Percentiles rank a stretch among this genome's conserved stretches.
These are phyloP conservation scores for Ceratoteleas bidentatus DNA, from an alignment of 1,140 invertebrate genomes.

Conservation along the genomic window DNA sequence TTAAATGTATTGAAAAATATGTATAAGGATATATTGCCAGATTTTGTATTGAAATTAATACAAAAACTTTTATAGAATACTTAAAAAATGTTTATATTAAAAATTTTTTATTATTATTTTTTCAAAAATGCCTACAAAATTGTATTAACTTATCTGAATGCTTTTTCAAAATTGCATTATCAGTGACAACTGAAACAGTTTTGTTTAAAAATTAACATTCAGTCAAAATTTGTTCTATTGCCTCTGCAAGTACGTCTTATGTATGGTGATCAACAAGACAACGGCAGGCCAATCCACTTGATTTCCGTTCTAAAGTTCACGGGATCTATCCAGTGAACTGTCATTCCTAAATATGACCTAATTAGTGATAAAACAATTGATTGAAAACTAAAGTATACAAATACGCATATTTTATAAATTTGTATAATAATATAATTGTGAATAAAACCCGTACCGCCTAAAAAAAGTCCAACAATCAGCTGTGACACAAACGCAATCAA, in stretches of 20 bases:
- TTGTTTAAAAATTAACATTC: slow-evolving; percentile 16
- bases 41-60: too few relatives aligned
- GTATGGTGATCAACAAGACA: slow-evolving; percentile 5
- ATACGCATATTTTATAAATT: too few relatives aligned
- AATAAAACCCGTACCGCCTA: too few relatives aligned
- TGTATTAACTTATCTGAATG: slow-evolving; percentile 7
- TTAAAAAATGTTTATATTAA: too few relatives aligned
- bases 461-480: too few relatives aligned
- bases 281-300: slow-evolving; percentile 14
- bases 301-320: slow-evolving; percentile 16
- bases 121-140: not conserved
- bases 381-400: too few relatives aligned
- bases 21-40: too few relatives aligned
- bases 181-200: slow-evolving; percentile 13
- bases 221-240: slow-evolving; percentile 9
- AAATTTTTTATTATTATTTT: too few relatives aligned
- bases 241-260: slow-evolving; percentile 13
- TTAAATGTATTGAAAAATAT: too few relatives aligned
- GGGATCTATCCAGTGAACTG: slow-evolving; percentile 21
- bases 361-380: too few relatives aligned
- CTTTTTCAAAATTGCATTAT: slow-evolving; percentile 25
- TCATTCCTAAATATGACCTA: not conserved
- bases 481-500: too few relatives aligned
- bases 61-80: not conserved
- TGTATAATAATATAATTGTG: too few relatives aligned